Evolutionary conservation across 1,140 invertebrate species (phyloP), one percentile per base, ranked within the genome.

Genomic region (Solen grandis): DNA sequence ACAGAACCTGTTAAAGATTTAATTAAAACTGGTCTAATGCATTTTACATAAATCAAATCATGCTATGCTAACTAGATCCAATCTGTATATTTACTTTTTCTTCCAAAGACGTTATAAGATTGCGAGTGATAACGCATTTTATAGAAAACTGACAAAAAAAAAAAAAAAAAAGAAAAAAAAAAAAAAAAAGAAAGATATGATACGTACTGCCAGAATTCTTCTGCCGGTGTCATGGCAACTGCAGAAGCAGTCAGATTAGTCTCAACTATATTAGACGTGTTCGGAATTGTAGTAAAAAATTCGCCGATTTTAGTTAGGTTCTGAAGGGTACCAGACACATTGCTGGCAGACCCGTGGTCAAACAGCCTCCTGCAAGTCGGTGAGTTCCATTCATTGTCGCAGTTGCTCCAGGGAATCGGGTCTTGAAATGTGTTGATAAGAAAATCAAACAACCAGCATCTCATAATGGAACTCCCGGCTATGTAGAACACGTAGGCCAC

Each of bases 391-490:
- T 94, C 88, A 90, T 99, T 98, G 88, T 96, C 94, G 91, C 98
- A 99, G 55, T 95, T 96, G 36, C 96, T 97, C 98, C 98, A 99
- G 1, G 98, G 98, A 60, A 99, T 93, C 85, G 96, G 91, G 82
- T 94, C 94, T 38, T 95, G 96, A 93, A 99, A 99, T n/a, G 97
- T 99, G 59, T 97, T 96, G 91, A 98, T 96, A 91, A 99, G 97
- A 93, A 97, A 99, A 68, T 98, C 95, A 59, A 99, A 93, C 8
- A 97, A 96, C 97, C 97, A 99, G n/a, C 97, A 97, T 85, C 99
- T 97, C 90, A 99, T 98, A 1, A 99, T 97, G 92, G 99, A 99
- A 93, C 99, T 99, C 91, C 98, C 98, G 25, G 96, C 97, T 27
- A 62, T 72, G 41, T 77, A 77, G n/a, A 84, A 59, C 57, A 76